Percentiles rank a stretch among this genome's conserved stretches.
These are phyloP conservation scores for Zoanthus solanderi DNA, from an alignment of 92 coral and sea anemone species.

Conservation along the genomic window DNA sequence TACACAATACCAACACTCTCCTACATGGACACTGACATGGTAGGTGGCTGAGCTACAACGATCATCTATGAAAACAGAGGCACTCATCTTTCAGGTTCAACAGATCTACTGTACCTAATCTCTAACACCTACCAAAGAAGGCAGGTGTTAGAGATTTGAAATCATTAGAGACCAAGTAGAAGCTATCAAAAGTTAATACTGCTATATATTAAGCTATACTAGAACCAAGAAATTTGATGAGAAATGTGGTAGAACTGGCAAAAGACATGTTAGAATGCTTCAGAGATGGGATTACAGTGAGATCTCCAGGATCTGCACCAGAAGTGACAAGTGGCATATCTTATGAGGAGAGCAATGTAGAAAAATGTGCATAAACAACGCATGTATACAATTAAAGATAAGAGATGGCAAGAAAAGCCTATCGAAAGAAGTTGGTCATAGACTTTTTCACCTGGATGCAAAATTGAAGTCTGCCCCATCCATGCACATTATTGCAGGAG, in stretches of 20 bases:
- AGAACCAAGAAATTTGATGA: constrained; percentile 14
- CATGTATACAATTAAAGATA: background rate
- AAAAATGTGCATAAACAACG: background rate
- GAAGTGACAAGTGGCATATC: background rate
- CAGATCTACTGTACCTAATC: background rate
- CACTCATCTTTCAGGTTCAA: background rate
- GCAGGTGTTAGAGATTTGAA: constrained; percentile 20
- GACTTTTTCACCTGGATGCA: no score
- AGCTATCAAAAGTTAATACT: constrained; percentile 15
- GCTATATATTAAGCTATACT: constrained; percentile 11
- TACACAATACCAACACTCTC: background rate
- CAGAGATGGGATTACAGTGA: constrained; percentile 19
- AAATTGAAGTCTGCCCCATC: no score
- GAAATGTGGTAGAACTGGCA: constrained; percentile 6
- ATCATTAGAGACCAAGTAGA: constrained; percentile 20
- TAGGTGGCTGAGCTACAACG: background rate
- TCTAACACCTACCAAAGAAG: background rate
- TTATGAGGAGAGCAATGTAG: background rate
- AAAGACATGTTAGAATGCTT: constrained; percentile 12
- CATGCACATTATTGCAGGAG: no score
- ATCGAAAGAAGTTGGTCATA: background rate
- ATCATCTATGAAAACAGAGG: constrained; percentile 15
- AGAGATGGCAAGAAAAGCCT: background rate
- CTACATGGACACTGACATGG: background rate
- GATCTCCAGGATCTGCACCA: background rate